Evolutionary conservation across 2,888 invertebrate species (phyloP).

Genomic region (Caenorhabditis sp.): DNA sequence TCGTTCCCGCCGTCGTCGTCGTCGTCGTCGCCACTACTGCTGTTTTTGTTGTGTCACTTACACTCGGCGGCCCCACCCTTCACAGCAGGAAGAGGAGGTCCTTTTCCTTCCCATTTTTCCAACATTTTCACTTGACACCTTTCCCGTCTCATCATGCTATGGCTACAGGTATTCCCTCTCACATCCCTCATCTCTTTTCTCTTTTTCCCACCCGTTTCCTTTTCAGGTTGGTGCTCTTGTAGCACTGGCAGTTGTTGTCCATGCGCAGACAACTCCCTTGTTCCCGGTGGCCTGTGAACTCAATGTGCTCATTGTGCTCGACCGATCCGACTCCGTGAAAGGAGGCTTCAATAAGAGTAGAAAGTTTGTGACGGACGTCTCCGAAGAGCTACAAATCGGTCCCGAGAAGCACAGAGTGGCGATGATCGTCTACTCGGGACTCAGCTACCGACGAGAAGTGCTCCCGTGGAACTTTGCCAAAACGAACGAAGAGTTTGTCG

Average conservation of each 20-base stretch:
- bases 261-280: slow-evolving; percentile 66
- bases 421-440: slow-evolving; percentile 76
- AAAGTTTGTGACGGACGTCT: slow-evolving; percentile 76
- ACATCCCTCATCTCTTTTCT: neutral
- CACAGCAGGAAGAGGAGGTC: slow-evolving; percentile 1
- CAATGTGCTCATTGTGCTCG: slow-evolving; percentile 76
- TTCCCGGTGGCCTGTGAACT: slow-evolving; percentile 77
- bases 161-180: slow-evolving; percentile 27
- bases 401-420: slow-evolving; percentile 74
- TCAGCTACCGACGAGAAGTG: slow-evolving; percentile 71
- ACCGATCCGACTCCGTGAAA: slow-evolving; percentile 69
- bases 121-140: slow-evolving; percentile 15
- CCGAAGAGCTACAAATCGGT: slow-evolving; percentile 76
- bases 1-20: neutral
- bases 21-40: neutral
- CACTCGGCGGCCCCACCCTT: slow-evolving; percentile 36
- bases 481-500: slow-evolving; percentile 73
- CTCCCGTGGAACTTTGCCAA: slow-evolving; percentile 77
- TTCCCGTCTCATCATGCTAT: slow-evolving; percentile 31
- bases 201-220: neutral
- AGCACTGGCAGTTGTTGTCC: slow-evolving; percentile 54
- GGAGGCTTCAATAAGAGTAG: slow-evolving; percentile 77
- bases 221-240: slow-evolving; percentile 59
- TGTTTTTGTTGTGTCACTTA: slow-evolving; percentile 37
- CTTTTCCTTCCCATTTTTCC: slow-evolving; percentile 8